Evolutionary conservation across 2,113 vertebrate species (phyloP).

Genomic region (Rhynchomys soricoides): DNA sequence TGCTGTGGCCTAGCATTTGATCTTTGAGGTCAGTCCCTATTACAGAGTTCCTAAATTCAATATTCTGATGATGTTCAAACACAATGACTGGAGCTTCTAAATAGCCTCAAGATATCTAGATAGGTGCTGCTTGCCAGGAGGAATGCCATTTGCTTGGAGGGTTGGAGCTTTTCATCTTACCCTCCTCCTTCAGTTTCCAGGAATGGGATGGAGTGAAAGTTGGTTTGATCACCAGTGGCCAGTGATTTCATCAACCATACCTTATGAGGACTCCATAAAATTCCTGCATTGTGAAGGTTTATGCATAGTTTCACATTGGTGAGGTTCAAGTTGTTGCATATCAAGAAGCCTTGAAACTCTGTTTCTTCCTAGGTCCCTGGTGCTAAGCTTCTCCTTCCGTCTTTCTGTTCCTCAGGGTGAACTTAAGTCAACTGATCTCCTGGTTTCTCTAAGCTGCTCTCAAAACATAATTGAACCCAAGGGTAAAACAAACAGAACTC

Average conservation of each 20-base stretch:
- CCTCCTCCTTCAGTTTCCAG: not conserved
- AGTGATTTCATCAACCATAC: not conserved
- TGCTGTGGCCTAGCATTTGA: not conserved
- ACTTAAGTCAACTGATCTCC: not conserved
- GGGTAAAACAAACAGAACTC: not conserved
- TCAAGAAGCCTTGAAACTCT: not conserved
- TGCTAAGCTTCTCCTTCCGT: not conserved
- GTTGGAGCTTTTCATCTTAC: not conserved
- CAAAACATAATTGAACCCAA: not conserved
- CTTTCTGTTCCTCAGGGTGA: not conserved
- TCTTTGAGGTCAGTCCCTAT: not conserved
- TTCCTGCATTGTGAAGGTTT: not conserved
- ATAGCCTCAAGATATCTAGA: not conserved
- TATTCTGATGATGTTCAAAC: not conserved
- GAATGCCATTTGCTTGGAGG: too few relatives aligned
- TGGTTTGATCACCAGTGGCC: not conserved
- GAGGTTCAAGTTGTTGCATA: not conserved
- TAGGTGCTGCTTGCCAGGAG: too few relatives aligned
- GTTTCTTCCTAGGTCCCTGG: not conserved
- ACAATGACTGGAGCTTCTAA: not conserved
- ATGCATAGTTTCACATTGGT: not conserved
- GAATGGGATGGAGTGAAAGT: not conserved
- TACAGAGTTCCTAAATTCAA: not conserved
- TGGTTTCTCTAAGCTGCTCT: not conserved
- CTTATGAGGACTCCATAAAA: not conserved